Conservation (phyloP, 2,797 vertebrate species). For the Gastrophryne carolinensis region DNA sequence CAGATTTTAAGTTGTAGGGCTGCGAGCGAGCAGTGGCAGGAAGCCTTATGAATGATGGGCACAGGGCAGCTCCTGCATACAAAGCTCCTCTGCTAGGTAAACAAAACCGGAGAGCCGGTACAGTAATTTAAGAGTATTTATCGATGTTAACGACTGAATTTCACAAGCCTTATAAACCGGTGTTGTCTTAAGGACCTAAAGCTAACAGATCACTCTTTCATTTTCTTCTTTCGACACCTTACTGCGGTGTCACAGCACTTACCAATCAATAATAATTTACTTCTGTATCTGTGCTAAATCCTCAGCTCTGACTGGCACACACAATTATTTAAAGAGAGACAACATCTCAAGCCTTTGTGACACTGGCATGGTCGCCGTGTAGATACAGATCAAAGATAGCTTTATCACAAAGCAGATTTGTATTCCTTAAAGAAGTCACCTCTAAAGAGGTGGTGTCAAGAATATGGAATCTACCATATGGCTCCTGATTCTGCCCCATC, state of each 20-base stretch:
- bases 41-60: slow-evolving; percentile 41
- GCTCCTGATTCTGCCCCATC: too few species aligned
- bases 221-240: slow-evolving; percentile 40
- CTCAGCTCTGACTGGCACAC: slow-evolving; percentile 6
- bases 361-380: neutral
- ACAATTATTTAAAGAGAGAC: slow-evolving; percentile 31
- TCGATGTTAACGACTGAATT: slow-evolving; percentile 48
- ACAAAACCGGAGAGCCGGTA: slow-evolving; percentile 35
- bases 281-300: slow-evolving; percentile 44
- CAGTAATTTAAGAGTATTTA: slow-evolving; percentile 51
- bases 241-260: slow-evolving; percentile 39
- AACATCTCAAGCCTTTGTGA: neutral
- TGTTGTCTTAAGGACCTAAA: slow-evolving; percentile 41
- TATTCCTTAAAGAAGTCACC: too few species aligned
- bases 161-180: slow-evolving; percentile 40
- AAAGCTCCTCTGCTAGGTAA: slow-evolving; percentile 48
- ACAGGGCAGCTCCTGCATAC: slow-evolving; percentile 34
- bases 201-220: slow-evolving; percentile 43
- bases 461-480: too few species aligned
- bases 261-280: slow-evolving; percentile 51
- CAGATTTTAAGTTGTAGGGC: slow-evolving; percentile 52
- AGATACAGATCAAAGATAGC: too few species aligned
- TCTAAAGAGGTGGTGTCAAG: too few species aligned
- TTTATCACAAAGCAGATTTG: too few species aligned
- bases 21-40: slow-evolving; percentile 44